A percentile compares a stretch with the other conserved stretches of the same genome.
Conservation (phyloP, 2,888 invertebrate genomes). For the Morinoia aosen region DNA sequence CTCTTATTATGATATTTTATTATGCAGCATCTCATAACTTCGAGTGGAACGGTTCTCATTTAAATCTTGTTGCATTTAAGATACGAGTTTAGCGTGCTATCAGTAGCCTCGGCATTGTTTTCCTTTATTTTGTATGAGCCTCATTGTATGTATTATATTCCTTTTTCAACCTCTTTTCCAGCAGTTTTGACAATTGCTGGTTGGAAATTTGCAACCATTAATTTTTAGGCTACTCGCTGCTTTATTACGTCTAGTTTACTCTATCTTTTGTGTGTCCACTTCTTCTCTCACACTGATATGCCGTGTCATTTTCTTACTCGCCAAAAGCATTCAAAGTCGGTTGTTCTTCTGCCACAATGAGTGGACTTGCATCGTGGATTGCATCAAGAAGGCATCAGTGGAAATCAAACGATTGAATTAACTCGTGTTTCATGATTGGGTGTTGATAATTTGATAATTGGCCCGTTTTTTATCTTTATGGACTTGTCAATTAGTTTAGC, state of each 20-base stretch:
- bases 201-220: too few species aligned
- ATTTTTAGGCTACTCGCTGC: too few species aligned
- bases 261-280: neutral
- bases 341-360: neutral
- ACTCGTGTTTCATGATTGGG: neutral
- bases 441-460: neutral
- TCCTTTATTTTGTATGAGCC: neutral
- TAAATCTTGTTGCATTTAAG: too few species aligned
- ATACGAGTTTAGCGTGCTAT: too few species aligned
- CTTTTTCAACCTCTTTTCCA: too few species aligned
- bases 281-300: neutral
- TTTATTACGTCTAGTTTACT: too few species aligned
- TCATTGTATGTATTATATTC: too few species aligned
- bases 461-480: neutral
- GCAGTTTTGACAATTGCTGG: too few species aligned
- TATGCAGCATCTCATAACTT: too few species aligned
- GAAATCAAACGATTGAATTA: neutral
- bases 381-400: neutral
- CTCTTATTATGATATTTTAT: too few species aligned
- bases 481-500: neutral
- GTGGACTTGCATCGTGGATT: neutral
- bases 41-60: too few species aligned
- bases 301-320: neutral
- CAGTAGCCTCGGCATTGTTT: too few species aligned
- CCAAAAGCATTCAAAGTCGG: neutral